Percentiles rank a stretch among this genome's conserved stretches.
phyloP scores from a whole-genome alignment of 1,140 invertebrate species.

The Aphelenchoides besseyi region DNA sequence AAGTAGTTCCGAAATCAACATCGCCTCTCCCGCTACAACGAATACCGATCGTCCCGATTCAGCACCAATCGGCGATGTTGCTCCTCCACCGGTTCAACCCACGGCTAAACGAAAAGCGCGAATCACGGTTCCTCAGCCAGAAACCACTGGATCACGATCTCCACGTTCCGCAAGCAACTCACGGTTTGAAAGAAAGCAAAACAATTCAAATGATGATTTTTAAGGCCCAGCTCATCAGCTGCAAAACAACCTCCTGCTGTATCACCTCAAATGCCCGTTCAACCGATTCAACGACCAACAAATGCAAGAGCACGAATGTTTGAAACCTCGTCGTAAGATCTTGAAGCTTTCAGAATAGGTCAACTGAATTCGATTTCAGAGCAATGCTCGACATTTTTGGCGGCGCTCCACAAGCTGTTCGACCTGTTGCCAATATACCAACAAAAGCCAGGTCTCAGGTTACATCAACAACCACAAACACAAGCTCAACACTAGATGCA shows the following conservation, averaged over 20 bases:
- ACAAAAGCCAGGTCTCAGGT: neutral
- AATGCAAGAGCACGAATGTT: conserved; percentile 34
- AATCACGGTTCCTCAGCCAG: neutral
- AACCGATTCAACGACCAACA: conserved; percentile 18
- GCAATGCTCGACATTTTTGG: conserved; percentile 53
- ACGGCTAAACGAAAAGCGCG: neutral
- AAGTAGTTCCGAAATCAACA: neutral
- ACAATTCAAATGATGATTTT: neutral
- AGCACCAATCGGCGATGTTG: conserved; percentile 1
- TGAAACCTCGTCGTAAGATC: conserved; percentile 49
- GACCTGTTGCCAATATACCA: neutral
- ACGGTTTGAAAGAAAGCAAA: neutral
- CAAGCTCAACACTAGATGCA: neutral
- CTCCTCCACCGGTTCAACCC: neutral
- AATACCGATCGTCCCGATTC: conserved; percentile 14
- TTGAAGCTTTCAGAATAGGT: no score
- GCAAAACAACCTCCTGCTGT: conserved; percentile 27
- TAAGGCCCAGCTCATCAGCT: conserved; percentile 19
- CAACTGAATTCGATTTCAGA: no score
- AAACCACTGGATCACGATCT: neutral
- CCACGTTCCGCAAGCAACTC: conserved; percentile 18
- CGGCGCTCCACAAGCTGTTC: conserved; percentile 29
- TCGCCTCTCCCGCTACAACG: neutral
- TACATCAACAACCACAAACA: neutral
- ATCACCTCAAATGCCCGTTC: conserved; percentile 21